phyloP scores from a whole-genome alignment of 2,888 invertebrate genomes.

The Serrognathus titanus region DNA sequence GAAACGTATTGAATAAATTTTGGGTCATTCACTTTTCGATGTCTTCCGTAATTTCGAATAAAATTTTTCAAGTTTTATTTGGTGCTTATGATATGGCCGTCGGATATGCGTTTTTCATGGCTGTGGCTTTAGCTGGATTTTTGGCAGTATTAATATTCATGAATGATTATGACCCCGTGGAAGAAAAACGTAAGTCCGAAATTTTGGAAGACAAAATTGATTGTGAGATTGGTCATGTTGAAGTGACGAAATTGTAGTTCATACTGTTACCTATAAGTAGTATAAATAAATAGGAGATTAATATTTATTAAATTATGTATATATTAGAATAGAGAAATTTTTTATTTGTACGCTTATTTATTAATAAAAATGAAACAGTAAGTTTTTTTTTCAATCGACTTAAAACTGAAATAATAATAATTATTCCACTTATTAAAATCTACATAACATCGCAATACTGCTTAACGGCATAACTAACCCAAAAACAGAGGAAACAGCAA shows the following conservation, averaged over 20 bases:
- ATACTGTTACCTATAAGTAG: neutral
- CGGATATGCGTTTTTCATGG: slow-evolving; percentile 18
- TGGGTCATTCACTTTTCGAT: slow-evolving; percentile 26
- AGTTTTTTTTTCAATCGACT: too few species aligned
- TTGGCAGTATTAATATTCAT: slow-evolving; percentile 9
- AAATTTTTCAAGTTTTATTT: slow-evolving; percentile 29
- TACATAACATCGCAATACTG: too few species aligned
- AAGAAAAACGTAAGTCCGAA: slow-evolving; percentile 7
- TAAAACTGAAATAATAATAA: too few species aligned
- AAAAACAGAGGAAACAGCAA: too few species aligned
- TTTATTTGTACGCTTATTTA: too few species aligned
- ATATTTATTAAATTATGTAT: neutral
- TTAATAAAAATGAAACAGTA: too few species aligned
- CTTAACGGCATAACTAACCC: too few species aligned
- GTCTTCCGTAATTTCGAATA: slow-evolving; percentile 28
- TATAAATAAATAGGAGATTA: neutral
- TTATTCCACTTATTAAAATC: too few species aligned
- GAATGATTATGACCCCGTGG: slow-evolving; percentile 11
- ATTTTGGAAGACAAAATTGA: too few species aligned
- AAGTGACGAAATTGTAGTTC: neutral
- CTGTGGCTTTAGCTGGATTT: slow-evolving; percentile 13
- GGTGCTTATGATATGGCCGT: slow-evolving; percentile 21
- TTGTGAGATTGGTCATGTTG: neutral
- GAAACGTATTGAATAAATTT: slow-evolving; percentile 21
- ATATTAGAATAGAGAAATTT: too few species aligned